These are phyloP conservation scores for Philopotamus ludificatus DNA, from an alignment of 1,140 invertebrate genomes.

Conservation along the genomic window DNA sequence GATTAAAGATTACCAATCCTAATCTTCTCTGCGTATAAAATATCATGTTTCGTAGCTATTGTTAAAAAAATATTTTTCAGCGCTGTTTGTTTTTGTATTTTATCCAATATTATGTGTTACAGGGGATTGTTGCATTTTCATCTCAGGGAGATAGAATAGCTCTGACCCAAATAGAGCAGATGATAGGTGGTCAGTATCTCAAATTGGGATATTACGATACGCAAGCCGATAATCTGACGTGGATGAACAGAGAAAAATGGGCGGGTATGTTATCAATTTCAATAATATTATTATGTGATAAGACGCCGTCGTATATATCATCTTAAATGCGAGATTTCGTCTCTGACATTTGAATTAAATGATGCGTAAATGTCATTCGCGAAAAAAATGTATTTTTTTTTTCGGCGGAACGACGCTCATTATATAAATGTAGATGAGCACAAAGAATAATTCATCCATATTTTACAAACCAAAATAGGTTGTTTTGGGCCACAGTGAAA, in stretches of 20 bases:
- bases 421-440: neutral
- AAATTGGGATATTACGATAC: conserved; percentile 97
- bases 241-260: conserved; percentile 89
- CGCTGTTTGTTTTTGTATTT: no score
- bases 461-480: no score
- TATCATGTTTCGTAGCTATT: no score
- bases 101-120: conserved; percentile 11
- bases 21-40: neutral
- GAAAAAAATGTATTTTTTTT: no score
- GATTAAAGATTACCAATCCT: neutral
- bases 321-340: no score
- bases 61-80: no score
- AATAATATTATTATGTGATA: no score
- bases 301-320: no score
- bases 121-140: conserved; percentile 93
- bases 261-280: conserved; percentile 73
- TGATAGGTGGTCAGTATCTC: conserved; percentile 91
- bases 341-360: no score
- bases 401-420: neutral
- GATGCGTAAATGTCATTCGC: neutral
- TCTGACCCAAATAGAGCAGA: conserved; percentile 97
- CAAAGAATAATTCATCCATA: no score
- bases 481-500: no score
- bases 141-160: conserved; percentile 98
- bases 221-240: conserved; percentile 91